Base-by-base conservation (phyloP, 2,888 invertebrate species). In the Watsonalla binaria region DNA sequence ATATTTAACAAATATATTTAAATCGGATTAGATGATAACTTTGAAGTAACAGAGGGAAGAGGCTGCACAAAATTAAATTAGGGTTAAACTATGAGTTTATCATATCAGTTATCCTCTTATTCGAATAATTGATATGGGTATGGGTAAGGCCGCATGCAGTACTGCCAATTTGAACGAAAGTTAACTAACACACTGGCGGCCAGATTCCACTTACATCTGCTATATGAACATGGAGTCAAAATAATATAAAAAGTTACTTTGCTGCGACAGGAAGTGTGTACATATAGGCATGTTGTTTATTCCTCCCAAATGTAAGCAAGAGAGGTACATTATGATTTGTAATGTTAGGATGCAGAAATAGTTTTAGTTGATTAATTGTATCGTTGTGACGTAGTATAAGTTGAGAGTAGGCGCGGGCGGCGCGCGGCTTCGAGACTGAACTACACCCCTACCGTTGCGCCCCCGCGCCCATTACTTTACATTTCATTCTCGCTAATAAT, bases 341-440 rank as follows among this genome's bases (percentile, higher is more conserved):
- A 78, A 78, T 77, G 78, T 81, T 84, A 82, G 78, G 76, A 84
- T 83, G 81, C 86, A 83, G 86, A 85, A 84, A 86, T 86, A 85
- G 85, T 85, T 90, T 89, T 86, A 89, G 88, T 90, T 88, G 77
- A 78, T 82, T 84, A 82, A 79, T 85, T 84, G 83, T 89, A 86
- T 87, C 84, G 86, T 88, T 87, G 86, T 88, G 86, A 85, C 85
- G 81, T 88, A 89, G 84, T 81, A 86, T 86, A 85, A 86, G 86
- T 84, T 81, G 79, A 76, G 80, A 74, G 63, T 64, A 69, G 80
- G 75, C 77, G 82, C 76, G 78, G 70, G 76, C 70, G 83, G 78
- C 82, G 78, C 79, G 74, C 81, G 83, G 86, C 80, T 74, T 65
- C 79, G 89, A 87, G 89, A 89, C 90, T 89, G 90, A 88, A 87